Evolutionary conservation across 1,140 invertebrate genomes (phyloP).

Genomic region (Drosophila suzukii): DNA sequence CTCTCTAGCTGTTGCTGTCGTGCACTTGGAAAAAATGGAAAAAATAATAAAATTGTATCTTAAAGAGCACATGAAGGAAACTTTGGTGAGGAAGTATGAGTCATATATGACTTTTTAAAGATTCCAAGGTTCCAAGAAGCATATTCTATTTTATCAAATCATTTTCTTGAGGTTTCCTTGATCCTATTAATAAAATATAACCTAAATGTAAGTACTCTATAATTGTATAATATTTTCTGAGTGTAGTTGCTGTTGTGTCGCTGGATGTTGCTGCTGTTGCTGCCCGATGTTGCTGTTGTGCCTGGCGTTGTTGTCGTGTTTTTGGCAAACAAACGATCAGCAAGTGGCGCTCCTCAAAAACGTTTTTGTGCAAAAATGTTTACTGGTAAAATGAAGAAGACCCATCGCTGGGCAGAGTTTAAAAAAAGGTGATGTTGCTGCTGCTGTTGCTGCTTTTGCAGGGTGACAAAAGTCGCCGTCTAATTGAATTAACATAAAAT

Average conservation of each 20-base stretch:
- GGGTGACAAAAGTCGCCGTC: slow-evolving; percentile 63
- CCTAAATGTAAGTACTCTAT: not conserved
- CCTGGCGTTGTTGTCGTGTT: slow-evolving; percentile 54
- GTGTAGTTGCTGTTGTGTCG: slow-evolving; percentile 13
- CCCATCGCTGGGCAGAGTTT: slow-evolving; percentile 42
- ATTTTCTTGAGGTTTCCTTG: too few species aligned
- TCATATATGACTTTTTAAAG: too few species aligned
- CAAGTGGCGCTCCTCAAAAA: slow-evolving; percentile 80
- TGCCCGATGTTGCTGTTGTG: slow-evolving; percentile 26
- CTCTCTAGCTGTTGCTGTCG: not conserved
- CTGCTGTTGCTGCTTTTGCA: not conserved
- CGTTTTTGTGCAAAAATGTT: slow-evolving; percentile 60
- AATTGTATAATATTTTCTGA: not conserved
- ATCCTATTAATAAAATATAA: too few species aligned
- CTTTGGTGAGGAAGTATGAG: too few species aligned
- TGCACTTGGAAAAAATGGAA: not conserved
- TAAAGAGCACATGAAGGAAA: not conserved
- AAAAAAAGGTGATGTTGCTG: slow-evolving; percentile 15
- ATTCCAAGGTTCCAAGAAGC: not conserved
- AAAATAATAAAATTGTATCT: not conserved
- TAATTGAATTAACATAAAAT: slow-evolving; percentile 79
- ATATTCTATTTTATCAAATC: too few species aligned
- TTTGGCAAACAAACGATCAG: slow-evolving; percentile 72
- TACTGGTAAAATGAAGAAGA: slow-evolving; percentile 66
- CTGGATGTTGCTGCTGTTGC: slow-evolving; percentile 16